Percentiles rank a stretch among this genome's conserved stretches.
Conservation (phyloP, 92 coral and sea anemone genomes). For the Hydrozoanthus gracilis region DNA sequence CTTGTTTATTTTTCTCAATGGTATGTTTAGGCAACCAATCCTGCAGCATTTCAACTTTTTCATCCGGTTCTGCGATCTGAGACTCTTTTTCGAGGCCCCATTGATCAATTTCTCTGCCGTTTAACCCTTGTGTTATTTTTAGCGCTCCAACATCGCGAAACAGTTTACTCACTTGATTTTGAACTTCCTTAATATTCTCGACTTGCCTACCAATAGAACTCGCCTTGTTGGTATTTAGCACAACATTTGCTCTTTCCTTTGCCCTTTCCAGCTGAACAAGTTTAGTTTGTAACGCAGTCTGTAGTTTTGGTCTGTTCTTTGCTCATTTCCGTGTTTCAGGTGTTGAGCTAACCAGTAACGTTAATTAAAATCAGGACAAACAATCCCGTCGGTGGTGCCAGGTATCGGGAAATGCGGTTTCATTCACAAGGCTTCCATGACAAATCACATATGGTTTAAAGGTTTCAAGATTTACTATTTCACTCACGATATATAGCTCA, state of each 20-base stretch:
- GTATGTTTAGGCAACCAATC: slow-evolving; percentile 46
- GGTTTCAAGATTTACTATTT: no score
- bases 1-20: not conserved
- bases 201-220: not conserved
- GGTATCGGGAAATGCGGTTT: no score
- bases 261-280: slow-evolving; percentile 1
- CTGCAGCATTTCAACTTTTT: slow-evolving; percentile 12
- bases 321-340: no score
- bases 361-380: no score
- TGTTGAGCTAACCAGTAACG: no score
- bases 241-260: not conserved
- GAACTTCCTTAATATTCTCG: not conserved
- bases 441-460: no score
- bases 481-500: no score
- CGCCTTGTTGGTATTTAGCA: not conserved
- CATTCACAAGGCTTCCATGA: no score
- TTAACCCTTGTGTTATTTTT: slow-evolving; percentile 34
- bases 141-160: slow-evolving; percentile 32
- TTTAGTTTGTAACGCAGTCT: not conserved
- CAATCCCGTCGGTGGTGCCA: no score
- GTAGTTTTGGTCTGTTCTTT: not conserved
- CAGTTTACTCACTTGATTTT: slow-evolving; percentile 31
- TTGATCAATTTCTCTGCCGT: slow-evolving; percentile 29
- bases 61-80: slow-evolving; percentile 42
- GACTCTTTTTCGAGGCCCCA: slow-evolving; percentile 32